Conservation (phyloP, 23 tunicate genomes). For the Halocynthia aurantium region DNA sequence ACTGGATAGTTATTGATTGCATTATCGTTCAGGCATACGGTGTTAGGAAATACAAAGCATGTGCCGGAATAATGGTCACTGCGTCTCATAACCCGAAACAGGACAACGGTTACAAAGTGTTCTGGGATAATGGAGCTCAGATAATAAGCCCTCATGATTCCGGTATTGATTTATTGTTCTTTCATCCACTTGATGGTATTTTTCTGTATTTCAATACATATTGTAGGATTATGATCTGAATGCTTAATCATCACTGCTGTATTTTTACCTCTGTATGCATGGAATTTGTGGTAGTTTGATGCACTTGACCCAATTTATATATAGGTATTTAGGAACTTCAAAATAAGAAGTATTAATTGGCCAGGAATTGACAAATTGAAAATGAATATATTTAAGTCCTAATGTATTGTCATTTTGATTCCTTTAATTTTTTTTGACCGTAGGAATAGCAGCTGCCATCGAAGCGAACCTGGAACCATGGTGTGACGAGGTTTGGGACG, state of each 20-base stretch:
- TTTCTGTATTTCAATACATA: no score
- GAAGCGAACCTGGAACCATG: conserved; percentile 34
- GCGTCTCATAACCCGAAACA: conserved; percentile 99
- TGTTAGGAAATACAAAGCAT: conserved; percentile 50
- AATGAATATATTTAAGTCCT: no score
- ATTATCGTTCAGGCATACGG: conserved; percentile 62
- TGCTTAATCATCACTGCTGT: no score
- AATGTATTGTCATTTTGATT: background rate
- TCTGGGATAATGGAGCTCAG: conserved; percentile 97
- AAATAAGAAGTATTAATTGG: no score
- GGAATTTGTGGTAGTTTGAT: no score
- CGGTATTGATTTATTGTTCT: conserved; percentile 20
- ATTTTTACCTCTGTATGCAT: no score
- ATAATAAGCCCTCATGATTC: conserved; percentile 92
- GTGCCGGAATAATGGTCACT: conserved; percentile 94
- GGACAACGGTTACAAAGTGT: conserved; percentile 95
- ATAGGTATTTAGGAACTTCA: no score
- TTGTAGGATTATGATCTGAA: no score
- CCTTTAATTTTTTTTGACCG: background rate
- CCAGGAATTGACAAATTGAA: no score
- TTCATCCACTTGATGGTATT: no score
- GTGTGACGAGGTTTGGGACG: conserved; percentile 57
- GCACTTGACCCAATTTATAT: no score
- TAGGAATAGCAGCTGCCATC: conserved; percentile 54
- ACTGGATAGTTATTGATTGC: background rate